phyloP scores from a whole-genome alignment of 2,797 vertebrate genomes.

The Pempheris klunzingeri region DNA sequence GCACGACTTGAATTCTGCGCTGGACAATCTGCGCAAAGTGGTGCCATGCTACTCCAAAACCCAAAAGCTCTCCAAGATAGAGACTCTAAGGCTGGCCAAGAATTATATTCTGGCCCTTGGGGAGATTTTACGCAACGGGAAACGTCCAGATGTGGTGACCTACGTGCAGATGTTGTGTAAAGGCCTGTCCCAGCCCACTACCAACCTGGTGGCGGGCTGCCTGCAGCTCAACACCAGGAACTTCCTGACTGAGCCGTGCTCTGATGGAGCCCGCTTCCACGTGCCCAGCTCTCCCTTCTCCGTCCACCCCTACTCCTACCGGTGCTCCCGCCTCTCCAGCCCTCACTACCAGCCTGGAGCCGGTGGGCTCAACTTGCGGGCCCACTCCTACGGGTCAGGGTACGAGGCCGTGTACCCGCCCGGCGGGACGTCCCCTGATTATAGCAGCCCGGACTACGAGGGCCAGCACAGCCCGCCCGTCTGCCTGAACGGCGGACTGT shows the following conservation, averaged over 20 bases:
- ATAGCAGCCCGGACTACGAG: slow-evolving; percentile 96
- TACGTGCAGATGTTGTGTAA: slow-evolving; percentile 99
- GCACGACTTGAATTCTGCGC: slow-evolving; percentile 97
- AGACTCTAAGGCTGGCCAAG: slow-evolving; percentile 95
- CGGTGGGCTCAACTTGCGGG: slow-evolving; percentile 88
- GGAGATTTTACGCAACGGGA: slow-evolving; percentile 97
- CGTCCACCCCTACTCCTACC: slow-evolving; percentile 93
- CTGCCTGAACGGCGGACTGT: slow-evolving; percentile 93
- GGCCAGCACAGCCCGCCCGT: slow-evolving; percentile 93
- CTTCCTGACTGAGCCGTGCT: slow-evolving; percentile 94
- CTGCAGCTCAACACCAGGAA: slow-evolving; percentile 98
- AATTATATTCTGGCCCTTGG: slow-evolving; percentile 98
- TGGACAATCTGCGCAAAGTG: slow-evolving; percentile 98
- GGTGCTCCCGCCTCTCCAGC: slow-evolving; percentile 92
- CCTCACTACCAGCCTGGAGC: slow-evolving; percentile 91
- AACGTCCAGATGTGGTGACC: slow-evolving; percentile 95
- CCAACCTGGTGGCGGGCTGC: slow-evolving; percentile 98
- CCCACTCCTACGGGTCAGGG: slow-evolving; percentile 89
- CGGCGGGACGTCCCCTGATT: slow-evolving; percentile 93
- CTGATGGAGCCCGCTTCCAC: slow-evolving; percentile 92
- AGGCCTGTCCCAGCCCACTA: slow-evolving; percentile 97
- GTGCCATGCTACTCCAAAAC: slow-evolving; percentile 99
- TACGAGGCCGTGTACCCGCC: slow-evolving; percentile 91
- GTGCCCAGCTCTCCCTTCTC: slow-evolving; percentile 93
- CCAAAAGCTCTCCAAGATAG: slow-evolving; percentile 98